phyloP scores from a whole-genome alignment of 2,113 vertebrate species.

The Neogobius melanostomus region DNA sequence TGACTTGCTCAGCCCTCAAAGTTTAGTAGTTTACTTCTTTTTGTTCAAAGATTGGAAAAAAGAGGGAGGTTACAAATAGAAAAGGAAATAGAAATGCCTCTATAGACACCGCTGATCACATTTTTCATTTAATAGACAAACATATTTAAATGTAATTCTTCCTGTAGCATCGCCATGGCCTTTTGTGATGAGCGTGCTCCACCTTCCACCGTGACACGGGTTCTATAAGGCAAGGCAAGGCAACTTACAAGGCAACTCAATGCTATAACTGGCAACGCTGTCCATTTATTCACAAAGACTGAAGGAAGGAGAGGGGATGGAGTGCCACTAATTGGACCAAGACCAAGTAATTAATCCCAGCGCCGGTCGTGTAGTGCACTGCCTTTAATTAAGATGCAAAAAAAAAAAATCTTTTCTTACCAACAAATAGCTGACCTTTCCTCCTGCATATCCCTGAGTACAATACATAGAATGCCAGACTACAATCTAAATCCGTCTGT shows the following conservation, averaged over 20 bases:
- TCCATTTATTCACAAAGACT: background rate
- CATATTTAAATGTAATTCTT: too few species aligned
- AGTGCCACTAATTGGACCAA: background rate
- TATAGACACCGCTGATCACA: too few species aligned
- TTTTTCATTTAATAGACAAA: too few species aligned
- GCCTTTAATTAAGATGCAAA: background rate
- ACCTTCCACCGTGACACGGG: too few species aligned
- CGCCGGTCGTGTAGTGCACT: background rate
- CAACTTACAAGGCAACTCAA: background rate
- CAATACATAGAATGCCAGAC: background rate
- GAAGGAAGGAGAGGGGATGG: background rate
- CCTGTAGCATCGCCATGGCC: too few species aligned
- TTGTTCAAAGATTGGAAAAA: too few species aligned
- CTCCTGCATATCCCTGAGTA: background rate
- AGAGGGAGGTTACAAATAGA: too few species aligned
- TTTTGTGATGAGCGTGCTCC: too few species aligned
- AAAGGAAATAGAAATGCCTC: too few species aligned
- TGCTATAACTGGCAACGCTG: background rate
- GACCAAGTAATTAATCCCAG: background rate
- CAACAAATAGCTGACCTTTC: constrained; percentile 2
- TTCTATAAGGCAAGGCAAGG: too few species aligned
- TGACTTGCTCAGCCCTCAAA: too few species aligned
- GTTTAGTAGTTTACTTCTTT: too few species aligned
- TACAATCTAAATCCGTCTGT: background rate
- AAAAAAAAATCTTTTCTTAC: background rate